Conservation (phyloP, 2,888 invertebrate genomes). For the Panopea generosa region DNA sequence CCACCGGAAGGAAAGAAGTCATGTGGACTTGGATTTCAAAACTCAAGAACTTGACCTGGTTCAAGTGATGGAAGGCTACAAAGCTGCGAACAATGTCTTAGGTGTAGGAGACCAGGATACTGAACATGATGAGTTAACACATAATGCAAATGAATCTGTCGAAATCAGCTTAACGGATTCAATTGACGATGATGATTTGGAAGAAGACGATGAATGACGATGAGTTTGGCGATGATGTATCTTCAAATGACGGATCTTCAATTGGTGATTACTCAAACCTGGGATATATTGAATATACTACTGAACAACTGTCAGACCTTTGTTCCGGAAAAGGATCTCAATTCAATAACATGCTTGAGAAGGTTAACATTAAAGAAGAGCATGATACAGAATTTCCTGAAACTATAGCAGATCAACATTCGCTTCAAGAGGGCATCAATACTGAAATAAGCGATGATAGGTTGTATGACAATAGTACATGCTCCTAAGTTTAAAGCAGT, state of each 20-base stretch:
- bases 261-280: constrained; percentile 13
- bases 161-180: neutral
- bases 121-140: no score
- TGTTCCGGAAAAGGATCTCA: neutral
- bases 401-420: no score
- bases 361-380: no score
- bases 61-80: constrained; percentile 37
- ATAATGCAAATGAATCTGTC: no score
- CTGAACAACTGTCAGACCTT: constrained; percentile 27
- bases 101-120: no score
- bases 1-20: constrained; percentile 59
- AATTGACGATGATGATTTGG: constrained; percentile 26
- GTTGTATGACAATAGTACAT: constrained; percentile 30
- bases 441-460: constrained; percentile 20
- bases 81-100: neutral
- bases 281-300: constrained; percentile 33
- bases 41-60: constrained; percentile 56
- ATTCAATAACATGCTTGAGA: no score
- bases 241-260: constrained; percentile 27
- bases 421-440: neutral
- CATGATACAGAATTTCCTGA: no score
- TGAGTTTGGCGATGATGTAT: neutral
- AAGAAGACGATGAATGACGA: constrained; percentile 25
- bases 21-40: constrained; percentile 45
- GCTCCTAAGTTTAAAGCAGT: neutral